phyloP scores from a whole-genome alignment of 1,140 invertebrate species.

The Cheumatopsyche charites region DNA sequence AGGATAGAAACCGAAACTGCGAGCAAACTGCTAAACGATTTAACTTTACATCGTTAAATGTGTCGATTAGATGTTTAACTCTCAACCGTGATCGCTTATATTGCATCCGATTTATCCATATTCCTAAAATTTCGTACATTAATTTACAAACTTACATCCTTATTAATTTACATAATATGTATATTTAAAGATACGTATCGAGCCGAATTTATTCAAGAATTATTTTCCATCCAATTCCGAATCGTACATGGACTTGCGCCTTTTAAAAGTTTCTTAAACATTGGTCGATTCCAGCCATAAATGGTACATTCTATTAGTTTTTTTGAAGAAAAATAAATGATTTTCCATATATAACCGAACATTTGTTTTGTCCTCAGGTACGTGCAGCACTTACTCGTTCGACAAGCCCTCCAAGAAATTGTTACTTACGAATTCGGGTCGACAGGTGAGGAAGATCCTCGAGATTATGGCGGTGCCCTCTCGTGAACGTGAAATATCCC shows the following conservation, averaged over 20 bases:
- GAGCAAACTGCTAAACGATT: too few species aligned
- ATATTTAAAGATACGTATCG: too few species aligned
- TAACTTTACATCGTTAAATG: too few species aligned
- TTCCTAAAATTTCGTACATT: too few species aligned
- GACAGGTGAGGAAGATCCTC: conserved; percentile 13
- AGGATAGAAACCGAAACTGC: too few species aligned
- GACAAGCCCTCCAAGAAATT: background rate
- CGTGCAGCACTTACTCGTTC: background rate
- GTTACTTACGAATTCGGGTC: background rate
- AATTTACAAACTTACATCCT: background rate
- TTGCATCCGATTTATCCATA: too few species aligned
- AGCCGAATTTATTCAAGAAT: too few species aligned
- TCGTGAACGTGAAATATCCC: conserved; percentile 7
- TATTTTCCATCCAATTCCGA: too few species aligned
- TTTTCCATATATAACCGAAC: background rate
- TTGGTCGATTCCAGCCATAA: background rate
- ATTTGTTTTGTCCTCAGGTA: conserved; percentile 16
- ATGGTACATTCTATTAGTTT: too few species aligned
- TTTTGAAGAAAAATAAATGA: too few species aligned
- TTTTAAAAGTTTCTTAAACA: background rate
- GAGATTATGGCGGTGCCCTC: background rate
- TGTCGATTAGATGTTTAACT: too few species aligned
- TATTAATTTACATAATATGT: background rate
- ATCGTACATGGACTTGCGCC: background rate
- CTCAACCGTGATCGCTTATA: too few species aligned